Evolutionary conservation across 1,140 invertebrate species (phyloP), one percentile per base, ranked within the genome.

Genomic region (Zaprionus ornatus): DNA sequence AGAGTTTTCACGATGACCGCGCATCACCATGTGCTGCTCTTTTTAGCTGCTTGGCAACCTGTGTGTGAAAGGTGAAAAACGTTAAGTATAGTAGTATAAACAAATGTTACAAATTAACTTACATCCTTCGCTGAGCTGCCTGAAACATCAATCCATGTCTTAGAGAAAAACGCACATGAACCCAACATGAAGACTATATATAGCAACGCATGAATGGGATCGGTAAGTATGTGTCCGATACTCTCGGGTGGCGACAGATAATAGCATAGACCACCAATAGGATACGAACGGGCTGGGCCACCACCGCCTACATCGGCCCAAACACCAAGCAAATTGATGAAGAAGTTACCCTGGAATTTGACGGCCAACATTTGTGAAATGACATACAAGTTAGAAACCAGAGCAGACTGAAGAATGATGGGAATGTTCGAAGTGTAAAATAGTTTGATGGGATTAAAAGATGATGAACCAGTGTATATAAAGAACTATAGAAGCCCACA

Each of bases 11-110:
- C 99, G 95, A 94, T 99, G 99, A 40, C 99, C 99, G 78, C 98
- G 95, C 99, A 99, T 99, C 61, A 99, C 98, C 99, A 99, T 99
- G 93, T 99, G 99, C 93, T 99, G 99, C 92, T 99, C 99, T n/a
- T 92, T 99, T 99, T 71, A 99, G 94, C 93, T 99, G 99, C 93
- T 99, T 99, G 59, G 99, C 99, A 83, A 99, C 97, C 97, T 98
- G 82, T 15, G 19, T n/a, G 17, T 29, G n/a, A 19, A 17, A 42
- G 48, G 60, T 60, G 17, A 25, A 23, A 40, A 29, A 48, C n/a
- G 9, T 21, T 60, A 42, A 54, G 6, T 66, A 3, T 25, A 19
- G 9, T 4, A 69, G 0, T 10, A 6, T 19, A 23, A 50, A 50
- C 13, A 12, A 10, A 3, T 19, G 0, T 21, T 48, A 25, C 0